Evolutionary conservation across 30 jellyfish, hydroid and myxozoan species (phyloP), one percentile per base, ranked within the genome.

Genomic region (Aurelia coerulea): DNA sequence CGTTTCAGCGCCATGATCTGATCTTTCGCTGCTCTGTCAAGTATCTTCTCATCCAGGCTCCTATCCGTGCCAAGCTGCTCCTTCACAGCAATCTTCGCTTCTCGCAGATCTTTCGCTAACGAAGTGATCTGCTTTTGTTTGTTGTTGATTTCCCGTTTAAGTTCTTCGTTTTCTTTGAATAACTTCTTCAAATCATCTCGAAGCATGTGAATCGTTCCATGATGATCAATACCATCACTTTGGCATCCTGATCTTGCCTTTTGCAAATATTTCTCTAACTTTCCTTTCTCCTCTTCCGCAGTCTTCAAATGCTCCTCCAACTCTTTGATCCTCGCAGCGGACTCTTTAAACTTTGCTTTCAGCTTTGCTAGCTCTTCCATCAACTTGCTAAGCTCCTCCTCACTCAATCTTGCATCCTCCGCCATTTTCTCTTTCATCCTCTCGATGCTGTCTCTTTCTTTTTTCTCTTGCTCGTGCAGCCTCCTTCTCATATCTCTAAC

Each of bases 191-290:
- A 54, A 54, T 95, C 99, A 73, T 95, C 99, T 69, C 99, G 76
- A 16, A 95, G 84, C 97, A 95, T 76, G 76, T 95, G 99, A 18
- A 95, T 95, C 17, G 99, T 95, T 34, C 99, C 97, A 33, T 89
- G 96, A 65, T 95, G 93, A 62, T 95, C 97, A 54, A 82, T 88
- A 0, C 90, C 96, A 18, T 86, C 90, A 35, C 91, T 80, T 50
- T 79, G 79, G 54, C 93, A 86, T 4, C 96, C 93, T 2, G 95
- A 59, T 29, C 97, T 76, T 19, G 85, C 90, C 69, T 80, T 77
- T 54, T 90, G 98, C 39, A 96, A 62, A 76, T 95, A 87, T 66
- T 86, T 95, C 90, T 95, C 88, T 62, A 95, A 68, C 37, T 67
- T 85, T 37, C 84, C 98, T 14, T 87, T 67, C 66, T 87, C 93